phyloP scores from a whole-genome alignment of 2,797 vertebrate genomes.

The Smutsia temminckii region DNA sequence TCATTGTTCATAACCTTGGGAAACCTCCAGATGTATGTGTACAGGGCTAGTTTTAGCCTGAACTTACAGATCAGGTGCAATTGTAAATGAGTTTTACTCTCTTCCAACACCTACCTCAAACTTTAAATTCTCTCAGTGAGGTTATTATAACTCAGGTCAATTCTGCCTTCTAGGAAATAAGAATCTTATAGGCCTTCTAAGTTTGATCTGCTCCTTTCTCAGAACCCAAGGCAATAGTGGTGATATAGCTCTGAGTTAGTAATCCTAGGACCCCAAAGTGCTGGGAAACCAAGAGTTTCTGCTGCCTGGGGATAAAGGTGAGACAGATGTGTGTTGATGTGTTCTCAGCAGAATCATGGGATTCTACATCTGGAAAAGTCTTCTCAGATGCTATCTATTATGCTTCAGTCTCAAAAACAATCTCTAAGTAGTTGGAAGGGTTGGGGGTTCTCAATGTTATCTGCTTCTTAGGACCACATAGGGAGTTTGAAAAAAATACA shows the following conservation, averaged over 20 bases:
- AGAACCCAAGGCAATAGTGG: not conserved
- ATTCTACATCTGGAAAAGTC: not conserved
- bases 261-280: not conserved
- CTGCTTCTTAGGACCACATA: not conserved
- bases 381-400: not conserved
- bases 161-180: not conserved
- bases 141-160: not conserved
- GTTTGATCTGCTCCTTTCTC: not conserved
- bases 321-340: not conserved
- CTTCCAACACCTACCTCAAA: not conserved
- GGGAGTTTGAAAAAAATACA: not conserved
- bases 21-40: not conserved
- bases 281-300: not conserved
- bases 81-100: not conserved
- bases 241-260: not conserved
- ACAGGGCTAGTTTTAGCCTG: not conserved
- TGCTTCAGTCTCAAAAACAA: not conserved
- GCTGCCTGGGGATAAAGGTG: not conserved
- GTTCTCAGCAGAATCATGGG: not conserved
- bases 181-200: not conserved
- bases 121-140: not conserved
- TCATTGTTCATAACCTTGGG: not conserved
- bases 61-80: slow-evolving; percentile 21
- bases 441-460: not conserved
- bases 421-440: not conserved